Percentiles rank a stretch among this genome's conserved stretches.
Evolutionary conservation across 2,888 invertebrate genomes (phyloP).

Genomic region (Sicus ferrugineus): DNA sequence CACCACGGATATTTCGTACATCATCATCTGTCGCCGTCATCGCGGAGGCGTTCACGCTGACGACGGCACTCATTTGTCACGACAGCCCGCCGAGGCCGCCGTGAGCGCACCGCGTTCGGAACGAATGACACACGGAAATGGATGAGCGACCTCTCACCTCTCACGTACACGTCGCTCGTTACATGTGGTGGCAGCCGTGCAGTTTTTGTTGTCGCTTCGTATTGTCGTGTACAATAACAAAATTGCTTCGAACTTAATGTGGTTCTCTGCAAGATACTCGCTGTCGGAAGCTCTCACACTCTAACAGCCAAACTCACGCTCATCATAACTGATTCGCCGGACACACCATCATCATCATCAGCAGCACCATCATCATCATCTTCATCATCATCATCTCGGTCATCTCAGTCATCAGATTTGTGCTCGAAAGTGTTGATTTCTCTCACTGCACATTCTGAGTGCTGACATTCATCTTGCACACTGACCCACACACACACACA

Average conservation of each 20-base stretch:
- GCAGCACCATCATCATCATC: background rate
- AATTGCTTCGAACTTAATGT: background rate
- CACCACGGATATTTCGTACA: slow-evolving; percentile 31
- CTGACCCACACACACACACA: no score
- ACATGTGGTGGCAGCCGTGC: no score
- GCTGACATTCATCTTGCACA: no score
- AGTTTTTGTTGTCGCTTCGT: no score
- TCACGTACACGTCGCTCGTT: no score
- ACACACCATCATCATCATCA: background rate
- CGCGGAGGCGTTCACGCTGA: slow-evolving; percentile 31
- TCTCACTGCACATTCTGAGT: background rate
- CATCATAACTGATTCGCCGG: background rate
- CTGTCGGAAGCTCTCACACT: no score
- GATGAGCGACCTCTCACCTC: background rate
- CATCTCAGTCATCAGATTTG: background rate
- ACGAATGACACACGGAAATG: background rate
- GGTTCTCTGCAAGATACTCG: background rate
- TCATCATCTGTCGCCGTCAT: slow-evolving; percentile 25
- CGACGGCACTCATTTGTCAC: slow-evolving; percentile 31
- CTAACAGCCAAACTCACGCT: no score
- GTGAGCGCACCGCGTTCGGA: background rate
- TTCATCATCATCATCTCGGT: background rate
- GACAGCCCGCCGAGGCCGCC: background rate
- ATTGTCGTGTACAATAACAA: background rate
- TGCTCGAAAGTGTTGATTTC: background rate